Base-by-base conservation (phyloP, 1,140 invertebrate genomes). In the Nasonia giraulti region DNA sequence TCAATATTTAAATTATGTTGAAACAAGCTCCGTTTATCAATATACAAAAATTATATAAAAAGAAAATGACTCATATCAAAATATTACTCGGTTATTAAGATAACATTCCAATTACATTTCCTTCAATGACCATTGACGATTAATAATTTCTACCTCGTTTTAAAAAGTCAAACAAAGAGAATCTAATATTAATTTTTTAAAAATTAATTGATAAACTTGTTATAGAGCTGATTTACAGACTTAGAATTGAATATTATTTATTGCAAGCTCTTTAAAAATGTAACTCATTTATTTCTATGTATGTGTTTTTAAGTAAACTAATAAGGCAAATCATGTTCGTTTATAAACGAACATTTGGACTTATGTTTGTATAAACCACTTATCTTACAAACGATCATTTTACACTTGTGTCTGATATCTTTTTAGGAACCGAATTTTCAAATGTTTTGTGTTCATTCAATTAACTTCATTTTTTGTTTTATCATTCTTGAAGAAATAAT, bases 331-430 rank as follows among this genome's bases (percentile, higher is more conserved):
- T 71, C 4, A 17, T 69, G 62, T 78, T 85, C 47, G 8, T 82
- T 81, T 14, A 23, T 12, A 33, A 76, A 81, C 37, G 79, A 85
- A 76, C 71, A 85, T 5, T 74, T 75, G 44, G 83, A 85, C 40
- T 81, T 69, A 75, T 74, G 17, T 76, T 76, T 69, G 10, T 85
- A 81, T 69, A 85, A 80, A 79, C 79, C 55, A 84, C 74, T 80
- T 75, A 84, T 80, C 50, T 50, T 81, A 81, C 73, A 66, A 77
- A 84, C n/a, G 20, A 80, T 68, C 17, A 40, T 31, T 83, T 27
- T 37, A 68, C 33, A 66, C 5, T 73, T 73, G 23, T 73, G n/a
- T 62, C 17, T 62, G 17, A 20, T 62, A 62, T 62, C 20, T 62
- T 62, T n/a, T 20, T 6, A 62, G 27, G 69, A 73, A 73, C 33